Conservation (phyloP, 2,113 vertebrate species). For the Aphelocoma coerulescens region DNA sequence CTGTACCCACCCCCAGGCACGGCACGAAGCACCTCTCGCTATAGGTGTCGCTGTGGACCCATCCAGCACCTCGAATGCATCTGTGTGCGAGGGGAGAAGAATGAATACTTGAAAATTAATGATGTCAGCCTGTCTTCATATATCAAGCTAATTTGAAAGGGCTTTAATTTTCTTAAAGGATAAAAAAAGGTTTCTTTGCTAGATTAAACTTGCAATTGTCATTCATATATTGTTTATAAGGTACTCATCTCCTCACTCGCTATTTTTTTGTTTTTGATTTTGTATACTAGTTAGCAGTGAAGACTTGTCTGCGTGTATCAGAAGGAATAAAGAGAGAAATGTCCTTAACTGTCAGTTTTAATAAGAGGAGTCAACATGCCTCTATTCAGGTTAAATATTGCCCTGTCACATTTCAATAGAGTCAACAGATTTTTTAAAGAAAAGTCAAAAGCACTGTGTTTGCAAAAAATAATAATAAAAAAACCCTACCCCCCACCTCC, state of each 20-base stretch:
- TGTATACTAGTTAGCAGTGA: slow-evolving; percentile 90
- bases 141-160: slow-evolving; percentile 85
- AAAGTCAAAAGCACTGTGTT: slow-evolving; percentile 89
- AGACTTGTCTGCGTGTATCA: slow-evolving; percentile 92
- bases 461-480: slow-evolving; percentile 86
- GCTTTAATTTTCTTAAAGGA: slow-evolving; percentile 87
- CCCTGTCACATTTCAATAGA: slow-evolving; percentile 96
- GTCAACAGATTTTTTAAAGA: slow-evolving; percentile 94
- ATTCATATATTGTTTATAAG: slow-evolving; percentile 98
- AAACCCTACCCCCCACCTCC: slow-evolving; percentile 73
- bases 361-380: slow-evolving; percentile 95
- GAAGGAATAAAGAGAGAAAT: slow-evolving; percentile 92
- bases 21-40: neutral
- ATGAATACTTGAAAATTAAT: slow-evolving; percentile 74
- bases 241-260: slow-evolving; percentile 82
- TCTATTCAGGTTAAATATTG: slow-evolving; percentile 97
- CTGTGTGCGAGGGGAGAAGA: neutral
- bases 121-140: slow-evolving; percentile 82
- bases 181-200: slow-evolving; percentile 89
- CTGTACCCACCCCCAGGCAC: neutral
- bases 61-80: slow-evolving; percentile 14
- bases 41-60: slow-evolving; percentile 69
- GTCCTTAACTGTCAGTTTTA: slow-evolving; percentile 96
- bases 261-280: slow-evolving; percentile 96
- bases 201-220: slow-evolving; percentile 98